Percentiles rank a stretch among this genome's conserved stretches.
Conservation (phyloP, 2,888 invertebrate species). For the Tetragnatha montana region DNA sequence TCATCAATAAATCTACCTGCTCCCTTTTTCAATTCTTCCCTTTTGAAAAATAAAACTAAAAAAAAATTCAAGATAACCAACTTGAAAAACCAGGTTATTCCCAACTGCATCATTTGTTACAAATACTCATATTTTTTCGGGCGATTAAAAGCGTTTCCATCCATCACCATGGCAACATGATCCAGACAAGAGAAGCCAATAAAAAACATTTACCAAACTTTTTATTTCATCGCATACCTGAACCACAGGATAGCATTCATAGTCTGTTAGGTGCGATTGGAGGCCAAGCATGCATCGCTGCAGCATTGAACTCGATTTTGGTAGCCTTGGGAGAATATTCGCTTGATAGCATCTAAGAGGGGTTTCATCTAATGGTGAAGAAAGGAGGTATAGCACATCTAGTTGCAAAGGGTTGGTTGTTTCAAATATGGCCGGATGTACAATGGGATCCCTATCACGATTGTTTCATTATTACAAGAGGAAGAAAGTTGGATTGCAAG, state of each 20-base stretch:
- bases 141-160: constrained; percentile 4
- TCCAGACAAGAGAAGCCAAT: constrained; percentile 4
- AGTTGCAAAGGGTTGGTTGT: background rate
- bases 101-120: background rate
- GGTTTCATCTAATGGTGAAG: background rate
- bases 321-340: constrained; percentile 18
- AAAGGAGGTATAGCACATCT: background rate
- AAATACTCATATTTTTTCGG: no score
- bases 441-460: background rate
- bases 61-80: background rate
- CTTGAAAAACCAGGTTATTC: background rate
- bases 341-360: background rate
- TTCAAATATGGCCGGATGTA: background rate
- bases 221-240: background rate
- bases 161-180: constrained; percentile 20
- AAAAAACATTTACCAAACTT: constrained; percentile 2
- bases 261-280: background rate
- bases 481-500: no score
- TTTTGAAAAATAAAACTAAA: background rate
- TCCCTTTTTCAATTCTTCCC: no score
- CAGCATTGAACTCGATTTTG: constrained; percentile 17
- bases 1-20: no score
- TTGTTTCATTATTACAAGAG: background rate
- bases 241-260: background rate
- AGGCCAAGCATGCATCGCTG: background rate